Evolutionary conservation across 2,797 vertebrate species (phyloP), one percentile per base, ranked within the genome.

Genomic region (Pelodytes ibericus): DNA sequence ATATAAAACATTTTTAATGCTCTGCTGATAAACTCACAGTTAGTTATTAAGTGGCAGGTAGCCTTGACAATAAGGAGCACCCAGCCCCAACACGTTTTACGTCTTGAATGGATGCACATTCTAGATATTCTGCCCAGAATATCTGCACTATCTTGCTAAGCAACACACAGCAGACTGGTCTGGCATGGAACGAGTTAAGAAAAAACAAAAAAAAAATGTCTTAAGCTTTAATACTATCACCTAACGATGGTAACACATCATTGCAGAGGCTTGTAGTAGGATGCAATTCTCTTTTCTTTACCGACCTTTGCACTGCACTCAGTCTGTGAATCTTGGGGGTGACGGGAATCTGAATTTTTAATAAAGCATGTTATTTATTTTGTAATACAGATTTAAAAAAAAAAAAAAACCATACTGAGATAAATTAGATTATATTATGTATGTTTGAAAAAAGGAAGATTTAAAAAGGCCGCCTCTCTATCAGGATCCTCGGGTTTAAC

Each of bases 221-320:
- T 36, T 8, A 68, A 69, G 73, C 73, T 75, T 75, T 75, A 68
- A 75, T 44, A 2, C 22, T 30, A 9, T 25, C 13, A 47, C 25
- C 36, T 61, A 33, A n/a, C 80, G 82, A 80, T 81, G 84, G 82
- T 76, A 80, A 81, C 79, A 83, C 84, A 83, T 29, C 80, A 65
- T 76, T 59, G 51, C 80, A 3, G 81, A 82, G 83, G 84, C 85
- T 82, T 29, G 15, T 62, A 30, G 7, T 62, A 29, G 36, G 49
- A 13, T 25, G 59, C 2, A 25, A 51, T 53, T 60, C 44, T 33
- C 22, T 25, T 20, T 24, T 22, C 57, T 27, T 49, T 11, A 24
- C 66, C 58, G 47, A 29, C 41, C 68, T 57, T 57, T 51, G 74
- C 56, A 61, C 27, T 53, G 66, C 25, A 13, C 31, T 49, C 39